These are phyloP conservation scores for Podilymbus podiceps DNA, from an alignment of 2,113 vertebrate species.

Conservation along the genomic window DNA sequence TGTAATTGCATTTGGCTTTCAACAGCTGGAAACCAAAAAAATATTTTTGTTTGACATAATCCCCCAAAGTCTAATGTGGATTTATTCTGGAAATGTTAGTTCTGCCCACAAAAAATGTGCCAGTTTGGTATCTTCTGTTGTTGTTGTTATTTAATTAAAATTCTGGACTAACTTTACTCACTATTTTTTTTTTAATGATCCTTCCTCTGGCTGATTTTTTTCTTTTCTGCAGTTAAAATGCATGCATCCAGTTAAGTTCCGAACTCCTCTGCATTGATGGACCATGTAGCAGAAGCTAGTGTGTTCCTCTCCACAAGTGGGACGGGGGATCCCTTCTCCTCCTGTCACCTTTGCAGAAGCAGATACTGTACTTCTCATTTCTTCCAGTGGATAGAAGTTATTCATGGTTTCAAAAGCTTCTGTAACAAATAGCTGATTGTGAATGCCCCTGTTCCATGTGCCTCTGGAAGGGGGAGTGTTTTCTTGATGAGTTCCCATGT, in stretches of 20 bases:
- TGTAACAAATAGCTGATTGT: not conserved
- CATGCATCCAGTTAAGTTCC: not conserved
- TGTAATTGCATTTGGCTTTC: not conserved
- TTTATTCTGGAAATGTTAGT: not conserved
- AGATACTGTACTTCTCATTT: not conserved
- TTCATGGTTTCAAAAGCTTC: not conserved
- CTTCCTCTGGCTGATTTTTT: not conserved
- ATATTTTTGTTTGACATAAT: not conserved
- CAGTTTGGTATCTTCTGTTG: not conserved
- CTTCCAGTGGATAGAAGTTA: not conserved
- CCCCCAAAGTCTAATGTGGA: not conserved
- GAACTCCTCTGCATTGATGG: not conserved
- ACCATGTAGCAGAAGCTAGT: accelerated
- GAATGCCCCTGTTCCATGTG: not conserved
- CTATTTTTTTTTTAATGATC: not conserved
- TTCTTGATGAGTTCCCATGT: not conserved
- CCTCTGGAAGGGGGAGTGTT: not conserved
- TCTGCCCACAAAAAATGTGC: conserved; percentile 11
- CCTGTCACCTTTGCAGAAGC: not conserved
- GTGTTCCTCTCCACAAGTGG: not conserved
- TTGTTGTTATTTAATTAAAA: not conserved
- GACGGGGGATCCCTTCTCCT: not conserved
- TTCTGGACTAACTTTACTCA: not conserved
- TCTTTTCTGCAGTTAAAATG: not conserved
- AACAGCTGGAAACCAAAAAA: not conserved